These are phyloP conservation scores for Falco concolor DNA, from an alignment of 2,797 vertebrate genomes.

Conservation along the genomic window DNA sequence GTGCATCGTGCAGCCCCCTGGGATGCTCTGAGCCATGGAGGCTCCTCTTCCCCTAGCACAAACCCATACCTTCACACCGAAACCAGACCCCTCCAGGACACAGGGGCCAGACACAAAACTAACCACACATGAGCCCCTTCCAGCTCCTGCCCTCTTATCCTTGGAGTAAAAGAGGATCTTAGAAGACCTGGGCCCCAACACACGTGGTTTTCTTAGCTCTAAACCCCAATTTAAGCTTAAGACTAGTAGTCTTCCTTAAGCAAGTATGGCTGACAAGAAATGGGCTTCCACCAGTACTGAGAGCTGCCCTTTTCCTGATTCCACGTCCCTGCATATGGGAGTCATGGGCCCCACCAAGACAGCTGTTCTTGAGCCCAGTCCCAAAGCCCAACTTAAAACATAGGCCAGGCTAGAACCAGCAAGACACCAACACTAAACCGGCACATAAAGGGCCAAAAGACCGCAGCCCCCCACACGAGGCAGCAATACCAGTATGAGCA, in stretches of 20 bases:
- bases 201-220: not conserved
- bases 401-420: not conserved
- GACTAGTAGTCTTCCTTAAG: not conserved
- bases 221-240: not conserved
- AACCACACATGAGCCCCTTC: not conserved
- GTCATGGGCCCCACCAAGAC: not conserved
- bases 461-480: fast-evolving
- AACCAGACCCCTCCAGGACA: not conserved
- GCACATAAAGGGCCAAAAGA: not conserved
- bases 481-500: not conserved
- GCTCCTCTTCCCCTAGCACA: not conserved
- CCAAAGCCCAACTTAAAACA: not conserved
- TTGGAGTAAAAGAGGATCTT: not conserved
- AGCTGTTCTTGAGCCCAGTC: not conserved
- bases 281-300: not conserved
- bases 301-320: not conserved
- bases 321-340: not conserved
- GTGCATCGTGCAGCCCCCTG: not conserved
- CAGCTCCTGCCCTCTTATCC: not conserved
- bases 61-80: not conserved
- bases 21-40: not conserved
- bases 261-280: not conserved
- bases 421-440: not conserved
- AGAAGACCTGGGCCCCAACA: not conserved
- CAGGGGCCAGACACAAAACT: not conserved